Evolutionary conservation across 2,888 invertebrate genomes (phyloP), one percentile per base, ranked within the genome.

Genomic region (Oxytorus armatus): DNA sequence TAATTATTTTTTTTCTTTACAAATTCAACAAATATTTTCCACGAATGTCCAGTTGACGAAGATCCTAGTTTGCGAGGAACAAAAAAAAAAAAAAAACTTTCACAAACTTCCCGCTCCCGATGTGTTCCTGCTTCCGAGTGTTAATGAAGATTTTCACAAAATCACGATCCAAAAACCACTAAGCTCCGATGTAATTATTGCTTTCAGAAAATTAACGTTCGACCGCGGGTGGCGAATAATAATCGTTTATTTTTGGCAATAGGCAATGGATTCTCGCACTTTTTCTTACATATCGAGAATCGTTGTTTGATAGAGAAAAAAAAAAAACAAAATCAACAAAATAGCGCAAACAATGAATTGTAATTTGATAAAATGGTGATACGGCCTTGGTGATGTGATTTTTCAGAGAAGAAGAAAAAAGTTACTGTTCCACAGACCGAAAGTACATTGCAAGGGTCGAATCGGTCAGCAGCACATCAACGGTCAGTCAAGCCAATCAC

Each of bases 341-440:
- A 93, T 92, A 89, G 78, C 68, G 61, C 8, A 29, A 49, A 36
- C 18, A n/a, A 16, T 16, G 8, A 61, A 70, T n/a, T n/a, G n/a
- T 53, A 16, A 33, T 51, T 68, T 69, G 74, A 57, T 57, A 77
- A 77, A 69, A 36, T 36, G 36, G 8, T 8, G 36, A 36, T 36
- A 36, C 10, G 36, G 8, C n/a, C n/a, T n/a, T 72, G 57, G 66
- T 81, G 59, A 73, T 77, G 81, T 76, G 33, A 74, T 74, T 63
- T 88, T 90, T 78, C 92, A 96, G 96, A 95, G 95, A 95, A 94
- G 95, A 93, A 92, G 95, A 95, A 94, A 94, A 93, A 94, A 94
- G 92, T 95, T 96, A 93, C 96, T 96, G 93, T 96, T 97, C 94
- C 95, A 96, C 93, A 94, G 96, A 94, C 95, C 96, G 94, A 97